Evolutionary conservation across 1,140 invertebrate species (phyloP), one percentile per base, ranked within the genome.

Genomic region (Agrilus planipennis): DNA sequence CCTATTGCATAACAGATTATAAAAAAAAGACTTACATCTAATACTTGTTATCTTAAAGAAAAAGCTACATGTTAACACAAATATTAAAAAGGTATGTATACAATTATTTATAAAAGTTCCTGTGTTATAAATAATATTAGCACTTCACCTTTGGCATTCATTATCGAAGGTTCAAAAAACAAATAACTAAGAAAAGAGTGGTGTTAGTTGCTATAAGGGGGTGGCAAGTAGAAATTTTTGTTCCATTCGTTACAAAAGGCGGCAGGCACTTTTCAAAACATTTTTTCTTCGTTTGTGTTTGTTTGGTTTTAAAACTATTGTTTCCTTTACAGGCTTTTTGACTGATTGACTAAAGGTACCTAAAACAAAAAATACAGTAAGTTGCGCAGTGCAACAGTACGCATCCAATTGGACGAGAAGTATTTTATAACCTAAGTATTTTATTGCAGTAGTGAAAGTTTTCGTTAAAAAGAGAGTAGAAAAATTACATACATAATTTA

Each of bases 241-340:
- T 28, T 39, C 12, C 10, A 14, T 19, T 21, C 17, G 50, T 62
- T 56, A 69, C 50, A 75, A 65, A 37, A 76, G 60, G 56, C 69
- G 65, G 57, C 74, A 76, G 35, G 70, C 69, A 49, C 72, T 76
- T 50, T 69, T 73, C n/a, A 77, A 65, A 22, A 76, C 72, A 55
- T 73, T 75, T 53, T 68, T 72, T 54, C 75, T 76, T 46, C 70
- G 72, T 37, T 72, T 66, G 45, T 70, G 52, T 42, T 61, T 61
- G 34, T 65, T 67, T 14, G 73, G 67, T 50, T 71, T 64, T 20
- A 76, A 57, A 34, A 76, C 63, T 52, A 76, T 76, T 11, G 73
- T 76, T 42, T 73, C 73, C 48, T 69, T 69, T 19, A 21, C 19
- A 21, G 68, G 67, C 46, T 67, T 67, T 46, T 67, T 65, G 30